Conservation (phyloP, 2,113 vertebrate genomes). For the Megaleporinus macrocephalus region DNA sequence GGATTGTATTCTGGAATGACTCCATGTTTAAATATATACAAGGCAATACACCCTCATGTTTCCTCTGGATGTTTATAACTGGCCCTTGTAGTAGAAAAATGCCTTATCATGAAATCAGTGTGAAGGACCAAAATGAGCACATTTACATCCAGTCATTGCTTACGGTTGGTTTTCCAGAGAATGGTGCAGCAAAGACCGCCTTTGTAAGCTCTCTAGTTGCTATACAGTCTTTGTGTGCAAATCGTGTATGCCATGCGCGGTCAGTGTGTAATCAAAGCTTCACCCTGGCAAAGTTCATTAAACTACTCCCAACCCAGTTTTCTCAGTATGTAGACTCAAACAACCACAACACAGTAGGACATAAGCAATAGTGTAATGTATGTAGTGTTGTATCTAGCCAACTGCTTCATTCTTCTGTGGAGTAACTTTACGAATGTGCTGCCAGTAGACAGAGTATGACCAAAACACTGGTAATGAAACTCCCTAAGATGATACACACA, state of each 20-base stretch:
- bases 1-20: conserved; percentile 35
- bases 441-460: background rate
- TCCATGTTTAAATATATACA: conserved; percentile 6
- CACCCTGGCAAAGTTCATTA: conserved; percentile 6
- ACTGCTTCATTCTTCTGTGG: conserved; percentile 12
- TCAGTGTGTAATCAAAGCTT: conserved; percentile 2
- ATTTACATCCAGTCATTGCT: conserved; percentile 9
- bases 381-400: background rate
- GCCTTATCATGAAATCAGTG: conserved; percentile 20
- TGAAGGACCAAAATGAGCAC: conserved; percentile 27
- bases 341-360: background rate
- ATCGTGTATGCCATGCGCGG: background rate
- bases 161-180: background rate
- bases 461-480: background rate
- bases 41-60: conserved; percentile 2
- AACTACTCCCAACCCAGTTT: background rate
- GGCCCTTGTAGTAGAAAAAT: conserved; percentile 10
- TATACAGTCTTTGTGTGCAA: background rate
- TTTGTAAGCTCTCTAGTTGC: background rate
- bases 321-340: background rate
- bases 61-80: background rate
- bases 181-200: background rate
- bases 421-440: background rate
- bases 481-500: background rate
- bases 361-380: background rate